phyloP scores from a whole-genome alignment of 2,113 vertebrate genomes.

The Amblyopsis rosae region DNA sequence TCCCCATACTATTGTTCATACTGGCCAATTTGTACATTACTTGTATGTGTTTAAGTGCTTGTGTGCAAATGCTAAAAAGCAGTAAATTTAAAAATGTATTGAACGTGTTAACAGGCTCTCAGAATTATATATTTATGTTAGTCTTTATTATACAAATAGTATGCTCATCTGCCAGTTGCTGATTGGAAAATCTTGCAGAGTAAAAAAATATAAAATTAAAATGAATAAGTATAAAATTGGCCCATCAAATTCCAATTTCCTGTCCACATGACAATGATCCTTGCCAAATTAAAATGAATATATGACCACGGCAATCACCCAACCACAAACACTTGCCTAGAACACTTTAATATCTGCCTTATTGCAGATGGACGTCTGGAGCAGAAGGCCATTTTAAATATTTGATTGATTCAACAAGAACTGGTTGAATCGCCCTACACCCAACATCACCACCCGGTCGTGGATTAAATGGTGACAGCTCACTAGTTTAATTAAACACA shows the following conservation, averaged over 20 bases:
- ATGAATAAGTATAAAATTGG: not conserved
- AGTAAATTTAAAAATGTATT: constrained; percentile 6
- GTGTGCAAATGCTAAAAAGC: not conserved
- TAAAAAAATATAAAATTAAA: constrained; percentile 8
- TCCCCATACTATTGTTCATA: constrained; percentile 9
- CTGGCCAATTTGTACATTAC: not conserved
- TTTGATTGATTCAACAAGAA: constrained; percentile 69
- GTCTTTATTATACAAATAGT: constrained; percentile 7
- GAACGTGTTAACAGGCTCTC: constrained; percentile 13
- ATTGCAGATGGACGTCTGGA: constrained; percentile 46
- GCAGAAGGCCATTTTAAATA: constrained; percentile 62
- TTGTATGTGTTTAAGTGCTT: not conserved
- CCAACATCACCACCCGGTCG: not conserved
- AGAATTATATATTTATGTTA: not conserved
- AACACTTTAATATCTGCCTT: constrained; percentile 51
- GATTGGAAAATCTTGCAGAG: constrained; percentile 13
- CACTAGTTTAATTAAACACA: constrained; percentile 48
- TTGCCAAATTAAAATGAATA: constrained; percentile 59
- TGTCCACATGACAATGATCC: constrained; percentile 38
- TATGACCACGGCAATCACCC: constrained; percentile 41
- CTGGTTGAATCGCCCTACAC: constrained; percentile 17
- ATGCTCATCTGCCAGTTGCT: constrained; percentile 3
- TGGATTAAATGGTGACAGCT: constrained; percentile 64
- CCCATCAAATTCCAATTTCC: constrained; percentile 25
- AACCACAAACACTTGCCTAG: constrained; percentile 47